Percentiles rank a stretch among this genome's conserved stretches.
Conservation (phyloP, 2,888 invertebrate species). For the Acleris cristana region DNA sequence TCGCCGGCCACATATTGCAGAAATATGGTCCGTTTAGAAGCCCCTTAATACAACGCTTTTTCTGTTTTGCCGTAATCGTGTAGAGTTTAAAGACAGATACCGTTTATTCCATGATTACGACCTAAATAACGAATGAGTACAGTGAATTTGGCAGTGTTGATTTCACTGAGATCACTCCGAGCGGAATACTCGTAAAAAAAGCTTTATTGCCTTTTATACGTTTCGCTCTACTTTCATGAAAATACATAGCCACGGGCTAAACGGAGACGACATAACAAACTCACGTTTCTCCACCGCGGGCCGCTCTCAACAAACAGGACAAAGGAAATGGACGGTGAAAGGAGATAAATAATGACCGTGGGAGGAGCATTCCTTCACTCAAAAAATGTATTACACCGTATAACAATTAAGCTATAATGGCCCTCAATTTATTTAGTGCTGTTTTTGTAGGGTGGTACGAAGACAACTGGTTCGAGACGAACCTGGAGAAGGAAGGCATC, state of each 20-base stretch:
- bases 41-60: too few relatives aligned
- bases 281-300: conserved; percentile 63
- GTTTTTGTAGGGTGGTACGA: conserved; percentile 94
- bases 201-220: too few relatives aligned
- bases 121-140: too few relatives aligned
- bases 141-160: too few relatives aligned
- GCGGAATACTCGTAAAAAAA: too few relatives aligned
- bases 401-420: conserved; percentile 19
- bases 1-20: too few relatives aligned
- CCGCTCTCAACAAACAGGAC: conserved; percentile 62
- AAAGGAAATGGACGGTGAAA: conserved; percentile 67
- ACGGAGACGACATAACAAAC: conserved; percentile 51
- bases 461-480: conserved; percentile 98
- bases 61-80: too few relatives aligned
- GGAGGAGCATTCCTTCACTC: conserved; percentile 24
- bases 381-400: conserved; percentile 20
- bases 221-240: conserved; percentile 49
- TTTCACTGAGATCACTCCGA: too few relatives aligned
- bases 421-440: conserved; percentile 6
- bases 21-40: too few relatives aligned
- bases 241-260: conserved; percentile 52
- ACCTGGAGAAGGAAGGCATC: conserved; percentile 92
- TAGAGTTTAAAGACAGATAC: too few relatives aligned
- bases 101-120: too few relatives aligned
- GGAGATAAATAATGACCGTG: conserved; percentile 62